Evolutionary conservation across 2,888 invertebrate species (phyloP).

Genomic region (Agrotis clavis): DNA sequence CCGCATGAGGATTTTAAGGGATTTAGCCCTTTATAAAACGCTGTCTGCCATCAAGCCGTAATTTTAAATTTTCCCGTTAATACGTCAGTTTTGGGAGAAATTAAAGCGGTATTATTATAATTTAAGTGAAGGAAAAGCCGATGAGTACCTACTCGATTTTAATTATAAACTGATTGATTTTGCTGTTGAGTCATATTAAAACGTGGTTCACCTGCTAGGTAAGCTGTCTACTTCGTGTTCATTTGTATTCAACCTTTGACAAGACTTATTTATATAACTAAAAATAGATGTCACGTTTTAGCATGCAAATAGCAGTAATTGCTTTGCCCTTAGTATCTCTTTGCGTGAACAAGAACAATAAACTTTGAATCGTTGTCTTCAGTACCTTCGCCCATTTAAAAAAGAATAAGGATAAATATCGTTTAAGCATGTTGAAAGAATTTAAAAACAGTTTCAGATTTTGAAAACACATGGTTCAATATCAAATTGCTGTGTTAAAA

Average conservation of each 20-base stretch:
- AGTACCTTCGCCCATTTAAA: background rate
- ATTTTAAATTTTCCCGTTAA: conserved; percentile 66
- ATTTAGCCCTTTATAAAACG: conserved; percentile 78
- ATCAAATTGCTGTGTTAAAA: background rate
- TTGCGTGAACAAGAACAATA: conserved; percentile 5
- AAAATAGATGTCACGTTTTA: background rate
- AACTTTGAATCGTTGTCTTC: background rate
- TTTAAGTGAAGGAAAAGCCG: conserved; percentile 48
- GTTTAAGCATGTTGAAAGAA: background rate
- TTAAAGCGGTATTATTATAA: conserved; percentile 49
- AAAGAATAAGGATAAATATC: background rate
- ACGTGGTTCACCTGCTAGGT: conserved; percentile 30
- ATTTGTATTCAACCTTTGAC: background rate
- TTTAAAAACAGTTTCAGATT: background rate
- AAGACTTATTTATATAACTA: background rate
- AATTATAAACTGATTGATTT: conserved; percentile 56
- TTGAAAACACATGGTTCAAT: background rate
- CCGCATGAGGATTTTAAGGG: conserved; percentile 82
- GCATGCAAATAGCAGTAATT: background rate
- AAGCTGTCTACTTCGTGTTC: conserved; percentile 16
- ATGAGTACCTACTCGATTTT: conserved; percentile 53
- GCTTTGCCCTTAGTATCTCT: background rate
- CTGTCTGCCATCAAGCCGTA: conserved; percentile 63
- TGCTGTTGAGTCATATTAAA: conserved; percentile 7
- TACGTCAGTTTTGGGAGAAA: conserved; percentile 52